Percentiles rank a stretch among this genome's conserved stretches.
Conservation (phyloP, 2,113 vertebrate genomes). For the Sus scrofa region DNA sequence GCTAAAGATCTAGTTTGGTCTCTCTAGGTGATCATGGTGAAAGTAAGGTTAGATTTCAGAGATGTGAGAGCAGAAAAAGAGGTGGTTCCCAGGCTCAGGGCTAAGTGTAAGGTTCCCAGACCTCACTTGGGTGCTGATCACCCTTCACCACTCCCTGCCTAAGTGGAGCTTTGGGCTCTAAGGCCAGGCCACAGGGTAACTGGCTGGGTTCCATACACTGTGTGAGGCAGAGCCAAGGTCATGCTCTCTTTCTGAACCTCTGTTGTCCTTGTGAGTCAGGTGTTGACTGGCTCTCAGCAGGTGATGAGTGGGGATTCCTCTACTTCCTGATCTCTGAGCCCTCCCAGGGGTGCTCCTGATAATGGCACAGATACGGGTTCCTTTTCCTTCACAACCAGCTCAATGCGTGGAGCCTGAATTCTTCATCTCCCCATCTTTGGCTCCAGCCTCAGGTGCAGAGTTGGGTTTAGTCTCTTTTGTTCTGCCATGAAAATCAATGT, state of each 20-base stretch:
- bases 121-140: fast-evolving
- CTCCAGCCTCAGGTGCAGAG: not conserved
- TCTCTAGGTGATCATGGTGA: not conserved
- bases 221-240: not conserved
- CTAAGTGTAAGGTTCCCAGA: not conserved
- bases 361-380: fast-evolving
- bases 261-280: not conserved
- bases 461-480: not conserved
- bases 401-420: not conserved
- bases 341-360: not conserved
- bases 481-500: not conserved
- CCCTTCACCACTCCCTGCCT: not conserved
- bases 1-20: fast-evolving
- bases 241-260: not conserved
- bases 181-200: not conserved
- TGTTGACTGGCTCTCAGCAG: not conserved
- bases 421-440: not conserved
- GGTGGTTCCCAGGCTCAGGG: fast-evolving
- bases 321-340: not conserved
- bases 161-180: not conserved
- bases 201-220: not conserved
- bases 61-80: not conserved
- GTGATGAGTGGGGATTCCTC: no score
- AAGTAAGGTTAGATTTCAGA: not conserved
- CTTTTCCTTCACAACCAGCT: fast-evolving